These are phyloP conservation scores for Ammodytes marinus DNA, from an alignment of 2,113 vertebrate genomes.

Conservation along the genomic window DNA sequence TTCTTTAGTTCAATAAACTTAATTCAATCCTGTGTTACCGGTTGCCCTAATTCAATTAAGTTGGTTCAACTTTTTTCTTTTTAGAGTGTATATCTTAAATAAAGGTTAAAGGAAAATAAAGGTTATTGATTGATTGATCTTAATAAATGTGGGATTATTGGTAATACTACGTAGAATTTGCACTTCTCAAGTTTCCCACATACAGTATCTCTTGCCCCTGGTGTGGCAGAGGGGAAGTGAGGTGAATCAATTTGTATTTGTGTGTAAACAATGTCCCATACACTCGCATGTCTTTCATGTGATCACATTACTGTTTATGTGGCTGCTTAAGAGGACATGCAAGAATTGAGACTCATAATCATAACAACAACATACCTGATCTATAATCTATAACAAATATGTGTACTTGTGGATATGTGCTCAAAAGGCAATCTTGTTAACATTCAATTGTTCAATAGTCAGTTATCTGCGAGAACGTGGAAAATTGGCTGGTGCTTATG, in stretches of 20 bases:
- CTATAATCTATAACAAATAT: neutral
- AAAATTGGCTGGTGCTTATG: neutral
- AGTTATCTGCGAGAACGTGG: conserved; percentile 12
- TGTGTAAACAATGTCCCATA: neutral
- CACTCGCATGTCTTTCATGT: neutral
- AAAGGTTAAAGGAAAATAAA: too few species aligned
- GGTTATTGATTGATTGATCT: too few species aligned
- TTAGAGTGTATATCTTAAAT: too few species aligned
- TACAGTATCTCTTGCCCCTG: neutral
- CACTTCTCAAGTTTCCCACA: too few species aligned
- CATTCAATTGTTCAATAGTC: neutral
- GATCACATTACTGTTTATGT: conserved; percentile 8
- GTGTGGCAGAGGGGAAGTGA: neutral
- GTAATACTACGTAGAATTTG: too few species aligned
- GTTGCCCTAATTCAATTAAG: too few species aligned
- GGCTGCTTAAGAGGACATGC: conserved; percentile 7
- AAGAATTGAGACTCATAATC: conserved; percentile 7
- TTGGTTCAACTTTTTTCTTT: too few species aligned
- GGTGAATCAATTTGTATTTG: neutral
- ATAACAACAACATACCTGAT: conserved; percentile 28
- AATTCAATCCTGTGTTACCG: too few species aligned
- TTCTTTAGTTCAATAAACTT: too few species aligned
- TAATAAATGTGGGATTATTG: too few species aligned
- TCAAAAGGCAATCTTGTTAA: conserved; percentile 16
- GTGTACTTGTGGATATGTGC: too few species aligned